A percentile compares a stretch with the other conserved stretches of the same genome.
These are phyloP conservation scores for Ophthalmolycus amberensis DNA, from an alignment of 2,113 vertebrate genomes.

Conservation along the genomic window DNA sequence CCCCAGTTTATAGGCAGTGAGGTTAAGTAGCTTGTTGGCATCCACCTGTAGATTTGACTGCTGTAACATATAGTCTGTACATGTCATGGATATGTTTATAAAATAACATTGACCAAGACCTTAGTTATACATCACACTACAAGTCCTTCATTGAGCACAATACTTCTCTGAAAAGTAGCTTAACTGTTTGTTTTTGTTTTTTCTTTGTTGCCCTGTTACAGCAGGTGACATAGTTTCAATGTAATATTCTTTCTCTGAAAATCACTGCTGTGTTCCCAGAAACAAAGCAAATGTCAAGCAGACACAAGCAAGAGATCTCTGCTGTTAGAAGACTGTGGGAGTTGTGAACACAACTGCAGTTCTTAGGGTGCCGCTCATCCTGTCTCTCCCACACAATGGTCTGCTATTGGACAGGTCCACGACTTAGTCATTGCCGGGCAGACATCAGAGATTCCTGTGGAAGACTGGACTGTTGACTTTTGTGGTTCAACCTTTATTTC, in stretches of 20 bases:
- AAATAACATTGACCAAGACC: not conserved
- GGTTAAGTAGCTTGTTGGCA: too few species aligned
- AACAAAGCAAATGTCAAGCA: not conserved
- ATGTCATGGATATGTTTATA: too few species aligned
- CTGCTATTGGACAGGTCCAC: not conserved
- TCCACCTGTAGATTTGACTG: too few species aligned
- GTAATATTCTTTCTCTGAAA: not conserved
- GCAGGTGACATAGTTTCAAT: not conserved
- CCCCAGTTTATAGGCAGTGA: too few species aligned
- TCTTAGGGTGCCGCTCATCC: not conserved
- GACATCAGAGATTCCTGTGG: conserved; percentile 1
- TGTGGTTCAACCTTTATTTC: not conserved
- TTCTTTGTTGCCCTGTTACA: not conserved
- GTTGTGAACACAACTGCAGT: not conserved
- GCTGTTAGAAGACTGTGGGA: not conserved
- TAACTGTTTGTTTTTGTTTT: not conserved
- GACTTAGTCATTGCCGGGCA: not conserved
- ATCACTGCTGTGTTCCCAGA: not conserved
- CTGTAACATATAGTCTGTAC: too few species aligned
- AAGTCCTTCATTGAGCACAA: not conserved
- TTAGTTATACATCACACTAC: not conserved
- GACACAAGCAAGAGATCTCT: not conserved
- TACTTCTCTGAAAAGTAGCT: not conserved
- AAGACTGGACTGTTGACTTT: not conserved
- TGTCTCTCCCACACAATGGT: conserved; percentile 7